Base-by-base conservation (phyloP, 2,888 invertebrate species). In the Empis stercorea region DNA sequence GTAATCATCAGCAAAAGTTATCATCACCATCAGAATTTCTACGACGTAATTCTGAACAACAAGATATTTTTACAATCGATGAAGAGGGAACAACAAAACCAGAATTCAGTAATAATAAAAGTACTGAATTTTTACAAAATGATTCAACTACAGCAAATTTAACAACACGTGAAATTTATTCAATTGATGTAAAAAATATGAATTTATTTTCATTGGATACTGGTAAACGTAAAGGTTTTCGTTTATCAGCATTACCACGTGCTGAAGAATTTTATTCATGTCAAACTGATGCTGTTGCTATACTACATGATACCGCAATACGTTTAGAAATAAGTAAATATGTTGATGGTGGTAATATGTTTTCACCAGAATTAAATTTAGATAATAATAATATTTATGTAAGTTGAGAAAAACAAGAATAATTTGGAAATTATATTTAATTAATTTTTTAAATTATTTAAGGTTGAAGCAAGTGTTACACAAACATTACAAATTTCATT, bases 231-330 rank as follows among this genome's bases (percentile, higher is more conserved):
- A 67, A 72, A 53, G 66, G 65, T 27, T 59, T 64, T 30, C 60
- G 60, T 20, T 49, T 60, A 17, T 57, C 65, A 57, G 50, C 57
- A 47, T 43, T 78, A 15, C 66, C 73, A 30, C 66, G 76, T 54
- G 74, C 85, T 47, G 81, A 81, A 61, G 76, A 82, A 54, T 71
- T 87, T 54, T 89, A 91, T 68, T 80, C 79, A 53, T 86, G 84
- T 63, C 75, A 76, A 50, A 72, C 78, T 46, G 75, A 76, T 50
- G 88, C 87, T n/a, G 79, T 80, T 58, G 88, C 93, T 5, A 87
- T 95, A 61, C 71, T 95, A 51, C 89, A 94, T 68, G 84, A 94
- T 66, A 94, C 94, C 0, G 79, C 86, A 46, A 71, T 95, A 47
- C 82, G 84, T 56, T 71, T 94, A 45, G 73, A 73, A 41, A 67